A percentile compares a stretch with the other conserved stretches of the same genome.
phyloP scores from a whole-genome alignment of 2,888 invertebrate species.

The Poecilobothrus nobilitatus region DNA sequence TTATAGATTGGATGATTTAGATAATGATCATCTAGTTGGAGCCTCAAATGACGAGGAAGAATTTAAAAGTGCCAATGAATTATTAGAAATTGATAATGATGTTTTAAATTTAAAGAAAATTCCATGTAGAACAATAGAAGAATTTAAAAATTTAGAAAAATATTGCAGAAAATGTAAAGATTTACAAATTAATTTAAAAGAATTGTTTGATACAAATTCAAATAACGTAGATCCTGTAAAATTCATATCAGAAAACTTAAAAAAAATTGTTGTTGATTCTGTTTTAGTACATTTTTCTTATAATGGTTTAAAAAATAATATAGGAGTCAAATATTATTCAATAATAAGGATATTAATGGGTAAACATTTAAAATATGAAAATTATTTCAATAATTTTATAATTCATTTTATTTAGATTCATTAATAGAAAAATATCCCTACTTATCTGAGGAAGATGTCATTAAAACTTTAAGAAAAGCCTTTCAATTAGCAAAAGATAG shows the following conservation, averaged over 20 bases:
- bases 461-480: background rate
- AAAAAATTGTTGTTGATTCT: background rate
- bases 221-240: background rate
- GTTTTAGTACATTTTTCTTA: background rate
- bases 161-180: background rate
- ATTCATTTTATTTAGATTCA: background rate
- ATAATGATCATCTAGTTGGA: background rate
- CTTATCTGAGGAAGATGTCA: background rate
- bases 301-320: constrained; percentile 1
- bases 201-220: background rate
- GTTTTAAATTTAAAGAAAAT: background rate
- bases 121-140: background rate
- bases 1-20: background rate
- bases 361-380: background rate
- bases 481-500: background rate
- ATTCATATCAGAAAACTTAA: background rate
- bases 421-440: background rate
- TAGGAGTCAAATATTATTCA: background rate
- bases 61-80: too few species aligned
- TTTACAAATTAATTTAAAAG: background rate
- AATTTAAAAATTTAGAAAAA: background rate
- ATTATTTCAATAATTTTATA: background rate
- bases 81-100: background rate
- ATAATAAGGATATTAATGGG: background rate
- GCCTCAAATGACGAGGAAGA: background rate